These are phyloP conservation scores for Microtus pennsylvanicus DNA, from an alignment of 2,113 vertebrate genomes.

Conservation along the genomic window DNA sequence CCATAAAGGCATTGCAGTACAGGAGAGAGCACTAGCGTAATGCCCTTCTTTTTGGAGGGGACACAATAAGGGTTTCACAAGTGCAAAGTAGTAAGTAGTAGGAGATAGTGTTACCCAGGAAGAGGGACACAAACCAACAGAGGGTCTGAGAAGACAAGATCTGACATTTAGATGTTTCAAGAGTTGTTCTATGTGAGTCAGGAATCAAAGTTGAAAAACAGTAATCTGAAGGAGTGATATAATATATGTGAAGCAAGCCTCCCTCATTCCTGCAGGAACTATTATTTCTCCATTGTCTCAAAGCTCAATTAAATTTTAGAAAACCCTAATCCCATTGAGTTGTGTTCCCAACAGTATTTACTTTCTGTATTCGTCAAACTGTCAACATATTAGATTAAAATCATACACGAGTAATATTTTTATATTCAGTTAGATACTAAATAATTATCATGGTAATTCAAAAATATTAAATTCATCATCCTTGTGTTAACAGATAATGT, in stretches of 20 bases:
- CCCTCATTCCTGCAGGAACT: not conserved
- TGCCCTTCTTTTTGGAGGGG: not conserved
- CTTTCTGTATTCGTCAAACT: constrained; percentile 24
- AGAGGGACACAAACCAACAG: not conserved
- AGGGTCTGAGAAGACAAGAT: not conserved
- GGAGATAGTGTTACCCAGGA: not conserved
- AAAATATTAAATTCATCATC: constrained; percentile 14
- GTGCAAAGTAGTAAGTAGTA: not conserved
- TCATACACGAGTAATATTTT: not conserved
- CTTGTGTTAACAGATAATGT: not conserved
- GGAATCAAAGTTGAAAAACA: not conserved
- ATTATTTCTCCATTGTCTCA: not conserved
- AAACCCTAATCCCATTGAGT: not conserved
- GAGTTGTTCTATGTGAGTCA: not conserved
- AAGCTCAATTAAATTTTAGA: not conserved
- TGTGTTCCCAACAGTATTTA: not conserved
- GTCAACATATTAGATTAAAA: not conserved
- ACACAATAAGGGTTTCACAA: not conserved
- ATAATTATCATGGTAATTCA: not conserved
- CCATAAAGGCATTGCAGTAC: too few relatives aligned
- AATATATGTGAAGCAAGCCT: not conserved
- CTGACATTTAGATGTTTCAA: not conserved
- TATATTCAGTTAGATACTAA: not conserved
- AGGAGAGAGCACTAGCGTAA: rapidly evolving
- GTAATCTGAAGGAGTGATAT: not conserved